Evolutionary conservation across 2,797 vertebrate species (phyloP), one percentile per base, ranked within the genome.

Genomic region (Apogon hyalosoma): DNA sequence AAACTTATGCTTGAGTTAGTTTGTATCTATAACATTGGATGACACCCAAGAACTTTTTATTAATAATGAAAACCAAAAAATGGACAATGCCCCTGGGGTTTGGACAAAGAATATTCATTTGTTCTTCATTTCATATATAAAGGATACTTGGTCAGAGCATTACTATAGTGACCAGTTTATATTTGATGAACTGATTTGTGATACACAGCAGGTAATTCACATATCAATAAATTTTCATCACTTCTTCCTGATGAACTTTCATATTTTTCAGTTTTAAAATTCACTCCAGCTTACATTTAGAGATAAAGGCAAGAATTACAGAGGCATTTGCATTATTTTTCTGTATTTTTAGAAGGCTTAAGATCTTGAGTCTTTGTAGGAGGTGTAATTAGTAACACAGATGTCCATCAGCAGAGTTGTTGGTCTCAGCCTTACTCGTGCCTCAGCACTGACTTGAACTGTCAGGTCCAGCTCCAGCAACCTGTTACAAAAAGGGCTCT

Each of bases 401-500:
- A 64, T 12, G 43, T 38, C 19, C 71, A 19, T 11, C 31, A 33
- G 6, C 39, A 33, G 54, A 60, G 58, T 43, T 63, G 48, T 52
- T n/a, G 43, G 1, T 68, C 46, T 55, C 12, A 63, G 54, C 50
- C 42, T 45, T 18, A 0, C 43, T 79, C 12, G 8, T 73, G 31
- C 50, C 33, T 73, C 52, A 49, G 38, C 55, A 60, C 19, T 59
- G 60, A 82, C 80, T 62, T 68, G 39, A 67, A 54, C 28, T 63
- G 55, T 82, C 50, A 43, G 51, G 49, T 74, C 11, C 28, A 59
- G 36, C 55, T 73, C 50, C 59, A 64, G 36, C 54, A 49, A 57
- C 69, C 53, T 73, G 63, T 70, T 31, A 77, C 47, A 40, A 56
- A 67, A 55, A 69, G 49, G 71, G 47, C 51, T 67, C 63, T 79